Percentiles rank a stretch among this genome's conserved stretches.
These are phyloP conservation scores for Lamprologus sp. DNA, from an alignment of 2,113 vertebrate genomes.

Conservation along the genomic window DNA sequence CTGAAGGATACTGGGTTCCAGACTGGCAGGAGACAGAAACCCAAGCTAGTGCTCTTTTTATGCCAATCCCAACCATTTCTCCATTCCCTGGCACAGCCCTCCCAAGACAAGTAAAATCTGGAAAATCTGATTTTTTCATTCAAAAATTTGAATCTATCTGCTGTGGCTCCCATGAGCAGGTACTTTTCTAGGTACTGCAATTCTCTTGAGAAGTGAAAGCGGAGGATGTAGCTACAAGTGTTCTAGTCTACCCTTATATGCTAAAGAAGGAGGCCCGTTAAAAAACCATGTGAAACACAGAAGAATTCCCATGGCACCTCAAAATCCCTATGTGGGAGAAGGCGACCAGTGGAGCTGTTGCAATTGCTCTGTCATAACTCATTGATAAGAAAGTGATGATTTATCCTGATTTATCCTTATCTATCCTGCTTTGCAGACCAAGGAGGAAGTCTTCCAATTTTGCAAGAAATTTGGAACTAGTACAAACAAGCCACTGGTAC, in stretches of 20 bases:
- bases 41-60: background rate
- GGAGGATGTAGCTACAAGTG: background rate
- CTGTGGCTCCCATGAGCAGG: background rate
- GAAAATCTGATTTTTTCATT: background rate
- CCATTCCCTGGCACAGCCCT: background rate
- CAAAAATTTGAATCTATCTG: background rate
- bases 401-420: background rate
- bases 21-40: background rate
- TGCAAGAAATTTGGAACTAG: background rate
- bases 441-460: background rate
- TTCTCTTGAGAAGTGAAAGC: background rate
- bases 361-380: background rate
- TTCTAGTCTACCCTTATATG: background rate
- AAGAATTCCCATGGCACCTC: background rate
- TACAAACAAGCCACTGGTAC: background rate
- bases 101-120: background rate
- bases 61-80: background rate
- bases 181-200: background rate
- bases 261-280: accelerated
- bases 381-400: background rate
- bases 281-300: background rate
- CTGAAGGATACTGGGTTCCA: background rate
- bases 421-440: background rate
- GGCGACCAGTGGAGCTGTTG: background rate
- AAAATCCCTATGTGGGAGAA: background rate